Evolutionary conservation across 2,797 vertebrate species (phyloP).

Genomic region (Xenopus petersii): DNA sequence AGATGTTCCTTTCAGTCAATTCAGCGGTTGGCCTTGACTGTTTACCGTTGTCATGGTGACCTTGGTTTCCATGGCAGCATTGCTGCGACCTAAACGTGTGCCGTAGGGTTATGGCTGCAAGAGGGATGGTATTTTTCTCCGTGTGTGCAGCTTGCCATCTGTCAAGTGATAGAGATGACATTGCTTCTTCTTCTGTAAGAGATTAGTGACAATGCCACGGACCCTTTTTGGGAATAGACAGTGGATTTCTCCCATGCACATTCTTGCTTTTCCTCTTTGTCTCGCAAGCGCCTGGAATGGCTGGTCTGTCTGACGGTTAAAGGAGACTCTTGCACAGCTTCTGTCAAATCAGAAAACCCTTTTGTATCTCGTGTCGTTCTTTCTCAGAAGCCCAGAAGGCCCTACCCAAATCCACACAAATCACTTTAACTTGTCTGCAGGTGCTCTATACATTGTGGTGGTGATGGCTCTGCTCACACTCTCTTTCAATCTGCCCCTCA

Average conservation of each 20-base stretch:
- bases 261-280: slow-evolving; percentile 16
- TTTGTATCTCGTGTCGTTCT: no score
- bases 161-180: slow-evolving; percentile 63
- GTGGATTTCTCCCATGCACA: background rate
- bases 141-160: slow-evolving; percentile 74
- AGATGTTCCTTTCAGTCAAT: slow-evolving; percentile 80
- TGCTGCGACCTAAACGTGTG: slow-evolving; percentile 50
- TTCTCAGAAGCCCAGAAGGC: no score
- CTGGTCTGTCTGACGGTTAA: background rate
- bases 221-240: background rate
- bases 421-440: background rate
- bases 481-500: background rate
- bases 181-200: slow-evolving; percentile 58
- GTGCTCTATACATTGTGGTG: background rate
- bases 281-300: background rate
- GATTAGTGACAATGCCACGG: slow-evolving; percentile 53
- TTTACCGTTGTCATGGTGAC: slow-evolving; percentile 75
- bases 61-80: slow-evolving; percentile 75
- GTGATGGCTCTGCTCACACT: background rate
- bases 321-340: no score
- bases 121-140: slow-evolving; percentile 74
- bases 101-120: slow-evolving; percentile 67
- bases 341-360: no score
- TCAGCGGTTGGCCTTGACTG: slow-evolving; percentile 70
- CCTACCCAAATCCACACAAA: no score